Evolutionary conservation across 1,140 invertebrate genomes (phyloP).

Genomic region (Hormaphis cornu): DNA sequence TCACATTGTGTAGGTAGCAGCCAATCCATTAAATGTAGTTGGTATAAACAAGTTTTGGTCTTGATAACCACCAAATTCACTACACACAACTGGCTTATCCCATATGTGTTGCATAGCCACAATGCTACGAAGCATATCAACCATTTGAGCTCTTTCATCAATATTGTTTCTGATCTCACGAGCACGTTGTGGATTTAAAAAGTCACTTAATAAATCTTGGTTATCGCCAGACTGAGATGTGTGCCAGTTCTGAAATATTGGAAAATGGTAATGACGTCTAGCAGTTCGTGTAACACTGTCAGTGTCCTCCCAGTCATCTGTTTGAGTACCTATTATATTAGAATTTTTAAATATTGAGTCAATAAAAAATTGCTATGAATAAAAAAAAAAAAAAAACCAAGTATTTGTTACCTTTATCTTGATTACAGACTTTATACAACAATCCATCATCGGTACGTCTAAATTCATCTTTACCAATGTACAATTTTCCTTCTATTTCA

Average conservation of each 20-base stretch:
- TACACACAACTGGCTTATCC: constrained; percentile 3
- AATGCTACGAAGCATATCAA: constrained; percentile 16
- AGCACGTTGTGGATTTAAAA: constrained; percentile 12
- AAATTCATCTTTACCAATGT: constrained; percentile 30
- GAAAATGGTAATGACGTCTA: constrained; percentile 28
- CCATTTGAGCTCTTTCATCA: constrained; percentile 1
- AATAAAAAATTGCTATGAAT: background rate
- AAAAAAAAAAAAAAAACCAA: too few species aligned
- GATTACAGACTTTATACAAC: constrained; percentile 27
- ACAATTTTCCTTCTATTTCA: constrained; percentile 23
- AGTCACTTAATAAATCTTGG: constrained; percentile 9
- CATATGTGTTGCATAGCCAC: constrained; percentile 23
- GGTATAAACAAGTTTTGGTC: constrained; percentile 9
- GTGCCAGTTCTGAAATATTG: constrained; percentile 26
- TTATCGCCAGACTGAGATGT: constrained; percentile 6
- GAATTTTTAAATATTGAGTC: background rate
- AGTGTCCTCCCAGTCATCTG: constrained; percentile 1
- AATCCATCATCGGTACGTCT: constrained; percentile 21
- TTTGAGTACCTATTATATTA: constrained; percentile 13
- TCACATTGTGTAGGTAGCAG: constrained; percentile 28
- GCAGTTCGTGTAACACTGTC: constrained; percentile 7
- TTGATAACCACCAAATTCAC: constrained; percentile 4
- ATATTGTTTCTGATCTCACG: background rate
- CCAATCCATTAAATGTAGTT: background rate
- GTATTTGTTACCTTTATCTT: constrained; percentile 27